Evolutionary conservation across 2,797 vertebrate species (phyloP), one percentile per base, ranked within the genome.

Genomic region (Peromyscus eremicus): DNA sequence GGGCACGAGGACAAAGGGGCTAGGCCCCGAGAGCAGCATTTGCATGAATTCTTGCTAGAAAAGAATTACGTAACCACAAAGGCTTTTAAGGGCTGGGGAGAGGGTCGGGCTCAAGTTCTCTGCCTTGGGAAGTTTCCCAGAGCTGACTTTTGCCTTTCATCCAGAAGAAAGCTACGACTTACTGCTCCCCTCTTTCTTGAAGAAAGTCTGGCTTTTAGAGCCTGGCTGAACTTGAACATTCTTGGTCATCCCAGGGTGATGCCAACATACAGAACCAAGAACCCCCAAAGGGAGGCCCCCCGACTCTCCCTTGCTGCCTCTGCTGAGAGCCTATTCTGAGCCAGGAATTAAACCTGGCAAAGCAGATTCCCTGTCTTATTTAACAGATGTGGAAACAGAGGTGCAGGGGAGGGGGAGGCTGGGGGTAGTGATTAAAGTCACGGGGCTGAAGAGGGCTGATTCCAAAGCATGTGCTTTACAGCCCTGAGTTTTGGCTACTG

Each of bases 31-130:
- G 55, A 95, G 86, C 32, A 64, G 94, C 52, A 29, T 64, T 90
- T 96, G 85, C 73, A 52, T 77, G 81, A 83, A 93, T 89, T 96
- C 27, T 57, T 96, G 97, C 94, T 97, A 85, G 97, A 95, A 96
- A 64, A 83, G 64, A 57, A 94, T 96, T 94, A 97, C 79, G 27
- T 93, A 93, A 97, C n/a, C 91, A 37, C 1, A 23, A 95, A 98
- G 93, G 94, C 94, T 79, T 96, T 89, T 92, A 92, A 94, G 96
- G 89, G 86, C 81, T 64, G 49, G 93, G 95, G 96, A 93, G 96
- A 95, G 96, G 97, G 95, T 96, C 79, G 49, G 88, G 91, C 89
- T 94, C 43, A 32, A 96, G 93, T 92, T 83, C 87, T 64, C 94
- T n/a, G 27, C 66, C 86, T 90, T 73, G 93, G 96, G 60, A 94